Base-by-base conservation (phyloP, 64 coral and sea anemone genomes). In the Acropora yongei region DNA sequence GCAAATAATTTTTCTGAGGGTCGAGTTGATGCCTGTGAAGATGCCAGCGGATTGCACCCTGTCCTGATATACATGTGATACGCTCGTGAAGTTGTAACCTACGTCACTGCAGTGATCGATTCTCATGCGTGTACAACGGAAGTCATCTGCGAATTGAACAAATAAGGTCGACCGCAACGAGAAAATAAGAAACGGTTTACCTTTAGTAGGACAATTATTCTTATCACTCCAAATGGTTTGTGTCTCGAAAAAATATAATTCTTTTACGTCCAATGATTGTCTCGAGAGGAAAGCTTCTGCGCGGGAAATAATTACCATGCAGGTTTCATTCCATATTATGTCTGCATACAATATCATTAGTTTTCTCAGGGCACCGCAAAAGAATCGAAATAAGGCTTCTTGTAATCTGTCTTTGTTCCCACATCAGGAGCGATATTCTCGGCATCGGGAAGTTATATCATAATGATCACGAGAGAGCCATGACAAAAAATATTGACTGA, bases 1-100 rank as follows among this genome's bases (percentile, higher is more conserved):
- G 63, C 82, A 85, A 2, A 85, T 85, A 3, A 85, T n/a, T 71
- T 72, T 85, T 19, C 43, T 67, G n/a, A 85, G 61, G 44, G 82
- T 5, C 43, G 82, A 85, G 82, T 85, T 85, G 0, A 8, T 9
- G 7, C 17, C 8, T 2, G 48, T 2, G 20, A 85, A 71, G 61
- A 85, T 50, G 7, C 10, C 9, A 10, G 57, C 49, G 6, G 82
- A 71, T 49, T 41, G 2, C 0, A 85, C 63, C n/a, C 47, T 30
- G 44, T 85, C 44, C 63, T 85, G 82, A 66, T 85, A 85, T 19
- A 43, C 61, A 85, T 1, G 10, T 71, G 82, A 71, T 43, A 85
- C 82, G 8, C 61, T 69, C 0, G 82, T 85, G 65, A 2, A 49
- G 44, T 13, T 85, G 44, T 85, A 85, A 18, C 82, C 82, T 11